Conservation (phyloP, 2,113 vertebrate genomes). For the Gulo gulo region DNA sequence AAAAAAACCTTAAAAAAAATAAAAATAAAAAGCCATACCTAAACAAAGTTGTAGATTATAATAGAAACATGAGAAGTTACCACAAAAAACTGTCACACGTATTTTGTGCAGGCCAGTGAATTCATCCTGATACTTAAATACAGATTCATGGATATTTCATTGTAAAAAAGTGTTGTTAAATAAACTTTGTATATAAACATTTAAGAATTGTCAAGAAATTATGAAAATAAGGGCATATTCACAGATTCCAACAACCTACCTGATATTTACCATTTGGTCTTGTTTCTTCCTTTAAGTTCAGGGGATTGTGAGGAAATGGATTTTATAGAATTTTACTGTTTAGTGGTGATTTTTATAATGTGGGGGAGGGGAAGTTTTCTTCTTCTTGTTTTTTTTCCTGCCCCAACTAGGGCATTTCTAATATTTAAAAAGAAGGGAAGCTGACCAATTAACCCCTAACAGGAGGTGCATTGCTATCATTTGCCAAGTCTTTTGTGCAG, state of each 20-base stretch:
- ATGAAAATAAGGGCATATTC: not conserved
- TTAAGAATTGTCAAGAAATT: constrained; percentile 7
- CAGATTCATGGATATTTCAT: not conserved
- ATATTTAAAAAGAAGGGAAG: constrained; percentile 84
- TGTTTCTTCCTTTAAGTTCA: constrained; percentile 73
- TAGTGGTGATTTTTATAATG: not conserved
- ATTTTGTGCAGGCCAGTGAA: not conserved
- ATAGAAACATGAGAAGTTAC: not conserved
- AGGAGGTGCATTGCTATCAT: constrained; percentile 84
- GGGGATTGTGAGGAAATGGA: constrained; percentile 65
- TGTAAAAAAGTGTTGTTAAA: not conserved
- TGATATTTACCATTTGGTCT: constrained; percentile 61
- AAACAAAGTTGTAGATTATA: not conserved
- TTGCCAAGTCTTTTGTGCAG: constrained; percentile 87
- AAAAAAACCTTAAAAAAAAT: no score
- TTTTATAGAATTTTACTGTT: constrained; percentile 66
- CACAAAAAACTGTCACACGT: not conserved
- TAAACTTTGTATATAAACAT: not conserved
- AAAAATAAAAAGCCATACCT: not conserved
- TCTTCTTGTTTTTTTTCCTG: not conserved
- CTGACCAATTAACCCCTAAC: constrained; percentile 87
- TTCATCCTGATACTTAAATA: not conserved
- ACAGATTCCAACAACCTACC: constrained; percentile 51
- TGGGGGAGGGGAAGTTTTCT: not conserved
- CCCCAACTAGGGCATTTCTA: constrained; percentile 80